Conservation (phyloP, 2,797 vertebrate species). For the Coluber constrictor region DNA sequence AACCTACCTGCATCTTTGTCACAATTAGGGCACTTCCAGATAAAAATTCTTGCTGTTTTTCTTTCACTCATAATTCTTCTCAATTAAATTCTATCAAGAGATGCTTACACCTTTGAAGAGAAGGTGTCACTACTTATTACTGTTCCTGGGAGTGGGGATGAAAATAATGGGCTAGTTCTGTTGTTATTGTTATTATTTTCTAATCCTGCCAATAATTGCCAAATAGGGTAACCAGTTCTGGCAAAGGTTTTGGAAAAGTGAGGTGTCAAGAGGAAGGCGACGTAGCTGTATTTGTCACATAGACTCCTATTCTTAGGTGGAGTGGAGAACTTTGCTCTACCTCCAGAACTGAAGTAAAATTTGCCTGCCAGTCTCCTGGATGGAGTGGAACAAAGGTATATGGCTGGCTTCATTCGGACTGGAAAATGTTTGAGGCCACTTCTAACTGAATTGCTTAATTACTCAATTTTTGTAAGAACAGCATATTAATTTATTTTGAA, state of each 20-base stretch:
- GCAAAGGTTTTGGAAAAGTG: not conserved
- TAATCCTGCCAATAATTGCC: not conserved
- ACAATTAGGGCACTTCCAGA: not conserved
- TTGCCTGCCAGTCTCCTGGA: not conserved
- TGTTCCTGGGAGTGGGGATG: not conserved
- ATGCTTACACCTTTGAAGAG: not conserved
- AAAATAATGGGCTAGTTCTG: not conserved
- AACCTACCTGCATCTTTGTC: not conserved
- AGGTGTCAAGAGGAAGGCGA: not conserved
- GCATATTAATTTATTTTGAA: slow-evolving; percentile 1
- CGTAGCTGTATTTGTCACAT: not conserved
- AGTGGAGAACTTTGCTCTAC: not conserved
- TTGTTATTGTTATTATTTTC: not conserved
- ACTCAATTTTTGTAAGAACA: not conserved
- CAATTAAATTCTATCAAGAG: not conserved
- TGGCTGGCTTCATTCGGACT: not conserved
- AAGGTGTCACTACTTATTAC: not conserved
- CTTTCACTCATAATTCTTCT: not conserved
- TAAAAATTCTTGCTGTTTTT: not conserved
- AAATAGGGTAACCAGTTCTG: not conserved
- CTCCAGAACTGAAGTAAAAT: not conserved
- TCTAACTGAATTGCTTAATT: not conserved
- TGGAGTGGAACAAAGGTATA: not conserved
- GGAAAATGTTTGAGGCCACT: not conserved
- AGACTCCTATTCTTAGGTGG: not conserved